phyloP scores from a whole-genome alignment of 2,113 vertebrate genomes.

The Centropus unirufus region DNA sequence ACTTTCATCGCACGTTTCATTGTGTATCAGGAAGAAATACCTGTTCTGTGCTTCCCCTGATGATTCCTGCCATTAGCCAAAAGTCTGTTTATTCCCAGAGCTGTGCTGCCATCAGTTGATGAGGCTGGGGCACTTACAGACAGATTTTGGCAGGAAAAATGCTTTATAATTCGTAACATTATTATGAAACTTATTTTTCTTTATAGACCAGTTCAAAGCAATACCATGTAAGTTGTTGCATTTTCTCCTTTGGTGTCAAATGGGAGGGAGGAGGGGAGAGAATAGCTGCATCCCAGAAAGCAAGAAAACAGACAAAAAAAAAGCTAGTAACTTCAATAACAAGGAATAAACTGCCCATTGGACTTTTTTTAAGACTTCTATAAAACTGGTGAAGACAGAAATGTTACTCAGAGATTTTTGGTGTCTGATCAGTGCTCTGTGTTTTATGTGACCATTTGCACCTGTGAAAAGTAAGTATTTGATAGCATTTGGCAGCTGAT shows the following conservation, averaged over 20 bases:
- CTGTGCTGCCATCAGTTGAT: slow-evolving; percentile 71
- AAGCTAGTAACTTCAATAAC: not conserved
- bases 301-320: not conserved
- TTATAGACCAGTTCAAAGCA: not conserved
- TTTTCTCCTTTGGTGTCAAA: not conserved
- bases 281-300: not conserved
- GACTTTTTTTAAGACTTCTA: not conserved
- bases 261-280: no score
- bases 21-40: not conserved
- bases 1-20: not conserved
- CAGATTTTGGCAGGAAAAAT: slow-evolving; percentile 22
- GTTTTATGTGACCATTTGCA: slow-evolving; percentile 45
- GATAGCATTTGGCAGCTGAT: slow-evolving; percentile 57
- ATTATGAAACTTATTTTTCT: not conserved
- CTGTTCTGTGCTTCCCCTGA: not conserved
- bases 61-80: slow-evolving; percentile 14
- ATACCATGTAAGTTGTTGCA: not conserved
- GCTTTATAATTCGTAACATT: not conserved
- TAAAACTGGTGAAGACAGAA: slow-evolving; percentile 20
- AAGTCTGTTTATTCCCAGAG: slow-evolving; percentile 57
- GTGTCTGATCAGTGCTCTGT: slow-evolving; percentile 24
- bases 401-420: not conserved
- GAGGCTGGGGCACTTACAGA: slow-evolving; percentile 52
- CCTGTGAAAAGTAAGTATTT: slow-evolving; percentile 34
- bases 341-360: not conserved